A percentile compares a stretch with the other conserved stretches of the same genome.
Evolutionary conservation across 1,140 invertebrate species (phyloP).

Genomic region (Pseudobourletiella spinata): DNA sequence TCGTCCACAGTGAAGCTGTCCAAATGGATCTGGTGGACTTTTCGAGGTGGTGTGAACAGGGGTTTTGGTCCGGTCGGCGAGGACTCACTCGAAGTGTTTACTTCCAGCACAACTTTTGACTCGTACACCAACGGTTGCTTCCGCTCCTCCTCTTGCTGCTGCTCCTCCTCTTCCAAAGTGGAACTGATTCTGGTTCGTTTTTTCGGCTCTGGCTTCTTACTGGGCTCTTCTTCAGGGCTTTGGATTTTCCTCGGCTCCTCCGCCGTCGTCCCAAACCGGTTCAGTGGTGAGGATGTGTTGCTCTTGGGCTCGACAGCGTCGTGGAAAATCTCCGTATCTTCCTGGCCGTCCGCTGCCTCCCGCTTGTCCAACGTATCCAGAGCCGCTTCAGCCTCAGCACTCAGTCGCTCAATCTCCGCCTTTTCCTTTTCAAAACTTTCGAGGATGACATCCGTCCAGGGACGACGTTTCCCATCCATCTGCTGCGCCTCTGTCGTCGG

Average conservation of each 20-base stretch:
- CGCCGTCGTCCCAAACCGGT: no score
- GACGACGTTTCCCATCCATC: constrained; percentile 16
- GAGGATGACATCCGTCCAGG: constrained; percentile 35
- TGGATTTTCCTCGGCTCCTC: not conserved
- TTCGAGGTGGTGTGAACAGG: constrained; percentile 30
- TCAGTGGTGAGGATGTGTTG: not conserved
- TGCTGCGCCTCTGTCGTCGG: not conserved
- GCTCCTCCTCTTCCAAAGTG: not conserved
- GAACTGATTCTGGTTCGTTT: not conserved
- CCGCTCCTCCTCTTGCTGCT: constrained; percentile 9
- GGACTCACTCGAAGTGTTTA: not conserved
- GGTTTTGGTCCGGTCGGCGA: constrained; percentile 3
- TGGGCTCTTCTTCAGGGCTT: not conserved
- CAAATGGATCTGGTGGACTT: constrained; percentile 32
- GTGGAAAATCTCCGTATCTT: constrained; percentile 25
- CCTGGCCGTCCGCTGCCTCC: not conserved
- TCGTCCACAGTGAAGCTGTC: constrained; percentile 19
- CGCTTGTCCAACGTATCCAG: not conserved
- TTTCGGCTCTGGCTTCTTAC: not conserved
- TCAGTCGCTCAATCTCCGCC: constrained; percentile 17
- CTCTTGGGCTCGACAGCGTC: not conserved
- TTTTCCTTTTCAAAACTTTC: constrained; percentile 31
- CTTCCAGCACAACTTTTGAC: constrained; percentile 14
- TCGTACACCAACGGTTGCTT: constrained; percentile 25
- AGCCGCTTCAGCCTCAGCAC: constrained; percentile 5